Conservation (phyloP, 2,888 invertebrate genomes). For the Cloeon dipterum region DNA sequence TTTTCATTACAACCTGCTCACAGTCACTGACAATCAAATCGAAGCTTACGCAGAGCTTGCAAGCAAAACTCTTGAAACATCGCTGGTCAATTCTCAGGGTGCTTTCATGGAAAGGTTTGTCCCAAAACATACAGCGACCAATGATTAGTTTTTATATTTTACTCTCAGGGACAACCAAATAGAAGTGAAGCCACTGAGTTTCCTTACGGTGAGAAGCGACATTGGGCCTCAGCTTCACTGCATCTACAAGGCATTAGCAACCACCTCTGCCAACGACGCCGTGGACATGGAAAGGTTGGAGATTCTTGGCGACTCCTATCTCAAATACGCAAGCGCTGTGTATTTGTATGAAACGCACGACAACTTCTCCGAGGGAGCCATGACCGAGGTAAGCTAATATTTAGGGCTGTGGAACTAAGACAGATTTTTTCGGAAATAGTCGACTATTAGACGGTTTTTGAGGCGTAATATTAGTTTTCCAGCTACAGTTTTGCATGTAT, state of each 20-base stretch:
- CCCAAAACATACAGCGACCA: conserved; percentile 8
- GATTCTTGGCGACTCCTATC: conserved; percentile 71
- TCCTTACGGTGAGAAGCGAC: too few relatives aligned
- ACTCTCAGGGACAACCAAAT: background rate
- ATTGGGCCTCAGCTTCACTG: background rate
- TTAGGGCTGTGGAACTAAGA: too few relatives aligned
- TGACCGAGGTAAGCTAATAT: background rate
- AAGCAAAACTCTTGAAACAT: too few relatives aligned
- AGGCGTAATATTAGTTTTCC: too few relatives aligned
- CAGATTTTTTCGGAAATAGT: too few relatives aligned
- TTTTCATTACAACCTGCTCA: conserved; percentile 15
- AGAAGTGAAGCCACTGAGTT: background rate
- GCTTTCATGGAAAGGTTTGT: conserved; percentile 8
- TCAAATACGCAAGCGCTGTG: conserved; percentile 55
- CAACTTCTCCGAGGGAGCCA: background rate
- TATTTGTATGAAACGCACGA: conserved; percentile 32
- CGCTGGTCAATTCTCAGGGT: conserved; percentile 9
- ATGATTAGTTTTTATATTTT: conserved; percentile 3
- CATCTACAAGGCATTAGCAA: conserved; percentile 33
- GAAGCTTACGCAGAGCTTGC: conserved; percentile 45
- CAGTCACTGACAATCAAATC: conserved; percentile 37
- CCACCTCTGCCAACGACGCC: conserved; percentile 45
- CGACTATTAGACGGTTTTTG: too few relatives aligned
- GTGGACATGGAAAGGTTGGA: conserved; percentile 64
- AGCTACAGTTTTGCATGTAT: too few relatives aligned